Evolutionary conservation across 2,113 vertebrate species (phyloP), one percentile per base, ranked within the genome.

Genomic region (Pelmatolapia mariae): DNA sequence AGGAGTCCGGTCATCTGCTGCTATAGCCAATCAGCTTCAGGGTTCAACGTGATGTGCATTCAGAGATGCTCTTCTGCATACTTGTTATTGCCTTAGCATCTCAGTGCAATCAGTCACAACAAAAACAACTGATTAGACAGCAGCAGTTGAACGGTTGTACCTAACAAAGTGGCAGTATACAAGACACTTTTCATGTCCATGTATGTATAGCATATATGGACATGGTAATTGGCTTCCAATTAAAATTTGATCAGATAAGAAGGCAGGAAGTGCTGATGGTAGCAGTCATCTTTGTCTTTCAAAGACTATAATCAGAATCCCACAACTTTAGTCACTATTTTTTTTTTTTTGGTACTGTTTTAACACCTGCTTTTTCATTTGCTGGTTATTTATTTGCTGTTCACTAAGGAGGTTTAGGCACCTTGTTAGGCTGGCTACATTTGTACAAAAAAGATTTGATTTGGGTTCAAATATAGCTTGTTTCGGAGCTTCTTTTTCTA

Each of bases 121-220:
- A 6, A 38, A 19, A 66, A 0, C 18, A 12, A 3, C 31, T 12
- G 61, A 66, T 66, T 66, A 36, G 18, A 38, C 10, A 66, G 31
- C 7, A 66, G 31, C 31, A 66, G 31, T 36, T 4, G 31, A 36
- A 63, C 0, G 0, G 59, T 7, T 36, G 18, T 36, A n/a, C 59
- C 59, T 63, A 63, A 63, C 9, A 61, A 61, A 59, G 57, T 59
- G 26, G 26, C 3, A 29, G 15, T 59, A 31, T 31, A 18, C 24
- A 61, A 63, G 0, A 19, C 59, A 63, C 31, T 63, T 36, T n/a
- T 36, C 31, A 36, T 63, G 31, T 63, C 9, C 18, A 7, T n/a
- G 18, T 36, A 36, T 66, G 0, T 36, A 36, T 1, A 4, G 10
- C 31, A 66, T 66, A 36, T n/a, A 59, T 66, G 10, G 29, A 63